Conservation (phyloP, 2,888 invertebrate species). For the Tachina fera region DNA sequence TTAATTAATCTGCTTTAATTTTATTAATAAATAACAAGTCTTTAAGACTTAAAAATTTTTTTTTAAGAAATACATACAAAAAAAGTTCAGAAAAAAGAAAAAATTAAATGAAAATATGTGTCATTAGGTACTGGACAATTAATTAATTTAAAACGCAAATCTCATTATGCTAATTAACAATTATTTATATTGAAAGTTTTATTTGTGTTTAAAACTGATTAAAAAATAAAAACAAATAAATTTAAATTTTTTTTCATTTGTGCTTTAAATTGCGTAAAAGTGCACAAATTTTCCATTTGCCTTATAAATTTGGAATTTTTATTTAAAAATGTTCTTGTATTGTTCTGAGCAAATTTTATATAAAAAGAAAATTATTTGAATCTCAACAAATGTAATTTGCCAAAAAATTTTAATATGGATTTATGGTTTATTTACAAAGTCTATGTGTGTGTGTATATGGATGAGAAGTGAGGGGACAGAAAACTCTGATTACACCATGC, state of each 20-base stretch:
- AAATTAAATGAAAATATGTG: constrained; percentile 12
- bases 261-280: constrained; percentile 53
- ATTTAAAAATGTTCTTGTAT: constrained; percentile 4
- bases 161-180: constrained; percentile 44
- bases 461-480: not conserved
- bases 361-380: not conserved
- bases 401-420: not conserved
- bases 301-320: constrained; percentile 19
- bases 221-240: not conserved
- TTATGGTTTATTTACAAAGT: not conserved
- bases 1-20: constrained; percentile 6
- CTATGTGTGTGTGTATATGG: too few species aligned
- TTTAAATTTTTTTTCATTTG: constrained; percentile 34
- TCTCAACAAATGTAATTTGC: not conserved
- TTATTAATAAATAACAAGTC: constrained; percentile 62
- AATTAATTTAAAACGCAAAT: constrained; percentile 47
- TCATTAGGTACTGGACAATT: constrained; percentile 50
- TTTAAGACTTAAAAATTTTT: constrained; percentile 59
- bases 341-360: constrained; percentile 51
- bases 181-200: constrained; percentile 39
- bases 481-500: too few species aligned
- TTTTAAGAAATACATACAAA: constrained; percentile 26
- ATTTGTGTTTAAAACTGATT: constrained; percentile 23
- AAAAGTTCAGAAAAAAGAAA: constrained; percentile 26
- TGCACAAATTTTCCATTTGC: constrained; percentile 39